A percentile compares a stretch with the other conserved stretches of the same genome.
Conservation (phyloP, 2,113 vertebrate genomes). For the Dromiciops gliroides region DNA sequence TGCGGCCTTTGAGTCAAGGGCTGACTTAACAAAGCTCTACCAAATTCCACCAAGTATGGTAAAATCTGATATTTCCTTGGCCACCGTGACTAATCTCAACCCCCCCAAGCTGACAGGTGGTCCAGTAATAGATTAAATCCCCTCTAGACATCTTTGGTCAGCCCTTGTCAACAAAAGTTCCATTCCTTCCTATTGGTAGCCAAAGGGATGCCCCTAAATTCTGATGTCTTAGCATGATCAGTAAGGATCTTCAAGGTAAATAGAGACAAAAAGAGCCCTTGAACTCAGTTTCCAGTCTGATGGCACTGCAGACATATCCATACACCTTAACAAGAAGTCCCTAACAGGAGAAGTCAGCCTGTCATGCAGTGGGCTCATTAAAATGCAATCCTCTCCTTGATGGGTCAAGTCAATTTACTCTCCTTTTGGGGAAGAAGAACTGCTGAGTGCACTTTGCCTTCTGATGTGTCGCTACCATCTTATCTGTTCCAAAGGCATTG, state of each 20-base stretch:
- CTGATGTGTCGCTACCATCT: constrained; percentile 55
- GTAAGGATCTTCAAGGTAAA: background rate
- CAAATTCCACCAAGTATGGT: constrained; percentile 5
- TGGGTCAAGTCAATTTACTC: background rate
- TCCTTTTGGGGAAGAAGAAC: background rate
- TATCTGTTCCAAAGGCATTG: constrained; percentile 61
- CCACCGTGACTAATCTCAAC: background rate
- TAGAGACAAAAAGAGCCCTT: constrained; percentile 24
- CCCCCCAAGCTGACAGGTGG: background rate
- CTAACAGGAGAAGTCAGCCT: constrained; percentile 36
- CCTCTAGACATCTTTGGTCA: background rate
- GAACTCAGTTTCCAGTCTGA: background rate
- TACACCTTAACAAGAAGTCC: constrained; percentile 6
- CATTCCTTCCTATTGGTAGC: background rate
- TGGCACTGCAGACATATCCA: constrained; percentile 34
- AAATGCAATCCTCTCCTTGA: background rate
- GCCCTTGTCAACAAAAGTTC: background rate
- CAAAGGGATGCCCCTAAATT: background rate
- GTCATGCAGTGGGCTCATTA: constrained; percentile 24
- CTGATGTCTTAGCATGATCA: background rate
- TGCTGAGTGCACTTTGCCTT: background rate
- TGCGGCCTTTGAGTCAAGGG: background rate
- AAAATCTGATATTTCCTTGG: background rate
- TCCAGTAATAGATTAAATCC: background rate
- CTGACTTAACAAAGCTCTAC: background rate